Evolutionary conservation across 1,140 invertebrate genomes (phyloP).

Genomic region (Myzus persicae): DNA sequence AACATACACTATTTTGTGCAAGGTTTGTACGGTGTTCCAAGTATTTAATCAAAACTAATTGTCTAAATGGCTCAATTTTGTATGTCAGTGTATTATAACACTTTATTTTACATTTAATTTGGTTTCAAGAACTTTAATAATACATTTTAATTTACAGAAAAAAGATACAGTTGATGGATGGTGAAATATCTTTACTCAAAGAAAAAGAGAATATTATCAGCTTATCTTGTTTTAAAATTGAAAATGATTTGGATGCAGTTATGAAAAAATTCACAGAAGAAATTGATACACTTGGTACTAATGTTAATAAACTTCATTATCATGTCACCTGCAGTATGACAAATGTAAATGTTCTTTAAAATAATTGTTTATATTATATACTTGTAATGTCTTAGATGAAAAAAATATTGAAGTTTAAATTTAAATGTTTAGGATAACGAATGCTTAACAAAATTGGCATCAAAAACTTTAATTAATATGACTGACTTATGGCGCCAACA

Average conservation of each 20-base stretch:
- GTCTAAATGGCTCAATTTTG: background rate
- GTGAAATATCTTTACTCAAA: slow-evolving; percentile 16
- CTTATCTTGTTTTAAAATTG: background rate
- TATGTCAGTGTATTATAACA: background rate
- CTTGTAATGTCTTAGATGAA: background rate
- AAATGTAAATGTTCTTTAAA: background rate
- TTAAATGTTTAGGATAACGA: slow-evolving; percentile 21
- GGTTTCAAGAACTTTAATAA: background rate
- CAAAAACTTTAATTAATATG: slow-evolving; percentile 8
- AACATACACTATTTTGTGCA: background rate
- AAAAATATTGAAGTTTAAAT: background rate
- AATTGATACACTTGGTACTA: background rate
- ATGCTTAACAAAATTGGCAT: background rate
- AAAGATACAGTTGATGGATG: background rate
- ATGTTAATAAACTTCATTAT: background rate
- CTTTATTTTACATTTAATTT: background rate
- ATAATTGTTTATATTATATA: background rate
- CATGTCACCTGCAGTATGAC: background rate
- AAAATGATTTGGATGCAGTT: background rate
- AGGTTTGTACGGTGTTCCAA: background rate
- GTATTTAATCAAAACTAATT: background rate
- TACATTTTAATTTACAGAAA: slow-evolving; percentile 19
- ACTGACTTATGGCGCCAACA: background rate
- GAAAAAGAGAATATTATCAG: background rate
- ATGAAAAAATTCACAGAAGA: background rate